Base-by-base conservation (phyloP, 2,113 vertebrate species). In the Ameiurus melas region DNA sequence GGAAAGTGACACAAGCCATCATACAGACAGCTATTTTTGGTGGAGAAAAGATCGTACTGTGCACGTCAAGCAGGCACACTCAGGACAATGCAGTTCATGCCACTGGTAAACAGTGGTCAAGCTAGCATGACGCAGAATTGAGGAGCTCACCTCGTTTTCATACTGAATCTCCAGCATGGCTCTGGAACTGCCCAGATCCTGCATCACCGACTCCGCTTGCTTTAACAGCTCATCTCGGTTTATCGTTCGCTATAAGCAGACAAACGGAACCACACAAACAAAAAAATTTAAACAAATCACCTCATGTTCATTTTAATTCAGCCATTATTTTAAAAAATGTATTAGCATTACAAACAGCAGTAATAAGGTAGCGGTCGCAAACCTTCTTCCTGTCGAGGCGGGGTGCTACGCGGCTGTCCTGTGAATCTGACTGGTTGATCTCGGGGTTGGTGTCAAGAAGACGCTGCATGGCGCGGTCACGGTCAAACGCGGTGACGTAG, bases 121-220 rank as follows among this genome's bases (percentile, higher is more conserved):
- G 43, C 12, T 51, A 25, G 20, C 73, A 13, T 14, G 36, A 43
- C 25, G 53, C 0, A 4, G 27, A 70, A 85, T 62, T 8, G 57
- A 79, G 68, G 1, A 16, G 93, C 95, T 96, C 95, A 99, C 98
- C 97, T 99, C 98, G 73, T 99, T 99, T 93, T 99, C 98, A 93
- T 99, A 99, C 93, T 99, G 98, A 91, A 99, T 99, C 95, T 99
- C 98, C 94, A 99, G 94, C 98, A 99, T 99, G 87, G 98, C 98
- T 94, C 98, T 96, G 85, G 98, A 99, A 92, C 98, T 99, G 90
- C 98, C 98, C 1, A 99, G 96, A 92, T 99, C 98, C 93, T 99
- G 98, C 98, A 99, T 99, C 91, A 99, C 98, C 87, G 98, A 98
- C 94, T 99, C 98, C 0, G 98, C 98, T 94, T 99, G 98, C 93